Base-by-base conservation (phyloP, 2,888 invertebrate genomes). In the Catocala sponsa region DNA sequence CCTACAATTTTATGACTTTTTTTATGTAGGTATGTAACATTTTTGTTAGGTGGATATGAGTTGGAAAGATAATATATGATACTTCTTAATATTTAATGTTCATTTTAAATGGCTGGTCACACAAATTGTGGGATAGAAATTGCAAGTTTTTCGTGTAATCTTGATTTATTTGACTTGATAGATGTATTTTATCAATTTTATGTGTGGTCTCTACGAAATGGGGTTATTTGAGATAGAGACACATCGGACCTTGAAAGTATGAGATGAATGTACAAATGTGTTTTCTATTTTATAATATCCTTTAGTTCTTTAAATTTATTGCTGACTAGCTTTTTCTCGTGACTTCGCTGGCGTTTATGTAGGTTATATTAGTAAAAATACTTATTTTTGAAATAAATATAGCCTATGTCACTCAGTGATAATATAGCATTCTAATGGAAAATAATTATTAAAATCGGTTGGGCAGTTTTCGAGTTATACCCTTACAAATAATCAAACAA, bases 21-120 rank as follows among this genome's bases (percentile, higher is more conserved):
- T 57, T 68, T 51, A 63, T 48, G 57, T n/a, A n/a, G n/a, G n/a
- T 50, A 54, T 65, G 52, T 55, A 42, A 58, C 33, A 48, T 25
- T 59, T 66, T 63, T 54, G 50, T 62, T 59, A 55, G 52, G 50
- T 58, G 47, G 48, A 51, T 52, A 13, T 49, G 32, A 41, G 60
- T 55, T 47, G 66, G 69, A 63, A 70, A 74, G 13, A 50, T 59
- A 46, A 66, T 51, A 63, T 63, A 63, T 59, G 61, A 59, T 50
- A 41, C 15, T 25, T 64, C 46, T 13, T 49, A 42, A 33, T 9
- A 59, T 65, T 61, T 64, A 55, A 55, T 67, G 46, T 52, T 47
- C 50, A 53, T 12, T 48, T 43, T 47, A 38, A 52, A 49, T 55
- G 56, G 58, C 47, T 48, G 15, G 51, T 56, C 54, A 53, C 55